Conservation (phyloP, 2,797 vertebrate species). For the Oreochromis mossambicus region DNA sequence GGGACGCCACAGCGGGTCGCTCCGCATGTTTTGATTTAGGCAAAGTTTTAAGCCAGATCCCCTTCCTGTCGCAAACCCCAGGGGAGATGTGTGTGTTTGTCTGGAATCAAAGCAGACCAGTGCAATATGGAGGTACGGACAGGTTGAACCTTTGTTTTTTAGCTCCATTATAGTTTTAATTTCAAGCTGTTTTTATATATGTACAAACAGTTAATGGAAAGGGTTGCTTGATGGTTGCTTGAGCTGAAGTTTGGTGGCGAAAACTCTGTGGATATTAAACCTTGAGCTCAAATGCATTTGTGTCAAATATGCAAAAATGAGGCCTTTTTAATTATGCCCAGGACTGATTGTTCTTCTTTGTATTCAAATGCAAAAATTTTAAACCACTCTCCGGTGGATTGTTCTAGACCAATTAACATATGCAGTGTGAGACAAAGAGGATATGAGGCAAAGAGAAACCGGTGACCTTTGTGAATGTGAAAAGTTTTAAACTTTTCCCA, state of each 20-base stretch:
- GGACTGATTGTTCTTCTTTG: not conserved
- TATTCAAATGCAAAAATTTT: not conserved
- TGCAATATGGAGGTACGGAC: not conserved
- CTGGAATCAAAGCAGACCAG: not conserved
- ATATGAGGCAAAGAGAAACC: not conserved
- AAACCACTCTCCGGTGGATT: not conserved
- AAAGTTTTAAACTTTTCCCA: slow-evolving; percentile 5
- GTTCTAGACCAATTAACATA: not conserved
- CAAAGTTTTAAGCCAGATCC: not conserved
- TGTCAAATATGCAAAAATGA: not conserved
- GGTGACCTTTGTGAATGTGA: not conserved
- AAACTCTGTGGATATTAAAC: not conserved
- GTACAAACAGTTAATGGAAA: not conserved
- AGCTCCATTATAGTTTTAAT: not conserved
- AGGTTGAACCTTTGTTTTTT: not conserved
- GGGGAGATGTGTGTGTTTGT: not conserved
- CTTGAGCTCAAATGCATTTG: not conserved
- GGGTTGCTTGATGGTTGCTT: not conserved
- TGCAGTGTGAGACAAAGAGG: not conserved
- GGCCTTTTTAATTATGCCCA: not conserved
- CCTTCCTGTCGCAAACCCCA: not conserved
- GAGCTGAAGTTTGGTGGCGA: not conserved
- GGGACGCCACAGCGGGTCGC: not conserved
- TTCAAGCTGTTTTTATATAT: not conserved
- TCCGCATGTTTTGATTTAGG: not conserved